Base-by-base conservation (phyloP, 35 echinoderm and acorn worm species). In the Heliocidaris tuberculata region DNA sequence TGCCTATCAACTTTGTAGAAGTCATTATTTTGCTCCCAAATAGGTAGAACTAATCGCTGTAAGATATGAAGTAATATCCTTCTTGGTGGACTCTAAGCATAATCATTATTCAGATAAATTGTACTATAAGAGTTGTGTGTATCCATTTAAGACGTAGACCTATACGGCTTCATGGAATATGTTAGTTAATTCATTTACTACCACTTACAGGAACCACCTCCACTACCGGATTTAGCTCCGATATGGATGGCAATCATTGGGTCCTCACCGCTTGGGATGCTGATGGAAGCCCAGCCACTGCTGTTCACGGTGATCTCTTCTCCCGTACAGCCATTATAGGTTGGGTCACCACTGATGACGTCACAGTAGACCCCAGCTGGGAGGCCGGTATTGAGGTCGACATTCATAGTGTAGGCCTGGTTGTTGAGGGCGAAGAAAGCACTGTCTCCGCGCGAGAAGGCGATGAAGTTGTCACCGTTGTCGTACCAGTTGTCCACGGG, bases 391-490 rank as follows among this genome's bases (percentile, higher is more conserved):
- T 95, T 48, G 17, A 98, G 70, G n/a, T 70, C 88, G 16, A 85
- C 94, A 31, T 65, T 95, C 4, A 96, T 48, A 7, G 86, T 61
- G 47, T 94, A 94, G 9, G 60, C 49, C n/a, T 98, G 94, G 71
- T 95, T 95, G 59, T 96, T 98, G 47, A 98, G 85, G 31, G 94
- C 97, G 61, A 95, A 95, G 94, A 96, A 96, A 11, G 97, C 97
- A 30, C 95, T 96, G 85, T 95, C 48, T 7, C 97, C 97, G 85
- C 97, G 92, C 24, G 94, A 94, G 78, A 98, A 98, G 48, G 96
- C 97, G 13, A 98, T 95, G 32, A 95, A 94, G 21, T 95, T 70
- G 48, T 96, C 95, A 30, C 93, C 95, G 93, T 98, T 98, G 61
- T 96, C 96, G 94, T 95, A 95, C 94, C 94, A 98, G 94, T 98